Percentiles rank a stretch among this genome's conserved stretches.
phyloP scores from a whole-genome alignment of 2,888 invertebrate genomes.

The Drosophila setosimentum region DNA sequence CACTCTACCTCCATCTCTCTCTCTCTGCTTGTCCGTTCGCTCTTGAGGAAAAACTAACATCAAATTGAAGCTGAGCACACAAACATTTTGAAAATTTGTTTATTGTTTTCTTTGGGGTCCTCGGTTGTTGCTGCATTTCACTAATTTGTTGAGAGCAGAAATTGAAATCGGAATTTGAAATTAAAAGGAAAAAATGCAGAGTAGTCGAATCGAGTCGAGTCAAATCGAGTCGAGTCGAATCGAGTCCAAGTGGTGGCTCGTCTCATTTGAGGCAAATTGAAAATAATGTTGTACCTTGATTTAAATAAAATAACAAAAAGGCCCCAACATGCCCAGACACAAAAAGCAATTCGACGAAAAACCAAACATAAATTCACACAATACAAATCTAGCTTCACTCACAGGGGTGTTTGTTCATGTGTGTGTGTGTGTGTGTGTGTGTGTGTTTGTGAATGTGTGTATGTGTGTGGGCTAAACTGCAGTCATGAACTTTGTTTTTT shows the following conservation, averaged over 20 bases:
- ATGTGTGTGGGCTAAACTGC: slow-evolving; percentile 55
- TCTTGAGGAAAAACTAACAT: slow-evolving; percentile 45
- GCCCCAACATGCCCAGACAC: slow-evolving; percentile 13
- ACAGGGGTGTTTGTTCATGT: slow-evolving; percentile 13
- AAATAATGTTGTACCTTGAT: slow-evolving; percentile 75
- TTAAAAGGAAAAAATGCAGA: slow-evolving; percentile 49
- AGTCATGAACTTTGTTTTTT: slow-evolving; percentile 72
- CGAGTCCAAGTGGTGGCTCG: slow-evolving; percentile 20
- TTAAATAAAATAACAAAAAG: slow-evolving; percentile 77
- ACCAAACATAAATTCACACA: slow-evolving; percentile 72
- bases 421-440: neutral
- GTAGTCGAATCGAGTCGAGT: neutral
- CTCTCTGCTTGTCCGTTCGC: neutral
- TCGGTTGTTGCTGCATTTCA: slow-evolving; percentile 50
- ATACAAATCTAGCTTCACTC: slow-evolving; percentile 38
- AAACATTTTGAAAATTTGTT: slow-evolving; percentile 73
- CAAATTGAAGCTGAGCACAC: slow-evolving; percentile 63
- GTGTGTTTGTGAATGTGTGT: slow-evolving; percentile 32
- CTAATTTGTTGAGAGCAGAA: slow-evolving; percentile 60
- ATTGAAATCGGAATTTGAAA: slow-evolving; percentile 55
- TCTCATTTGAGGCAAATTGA: slow-evolving; percentile 53
- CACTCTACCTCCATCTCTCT: slow-evolving; percentile 4
- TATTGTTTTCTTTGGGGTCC: slow-evolving; percentile 76
- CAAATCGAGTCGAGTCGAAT: neutral
- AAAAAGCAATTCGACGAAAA: slow-evolving; percentile 62